Conservation (phyloP, 2,113 vertebrate species). For the Alligator sinensis region DNA sequence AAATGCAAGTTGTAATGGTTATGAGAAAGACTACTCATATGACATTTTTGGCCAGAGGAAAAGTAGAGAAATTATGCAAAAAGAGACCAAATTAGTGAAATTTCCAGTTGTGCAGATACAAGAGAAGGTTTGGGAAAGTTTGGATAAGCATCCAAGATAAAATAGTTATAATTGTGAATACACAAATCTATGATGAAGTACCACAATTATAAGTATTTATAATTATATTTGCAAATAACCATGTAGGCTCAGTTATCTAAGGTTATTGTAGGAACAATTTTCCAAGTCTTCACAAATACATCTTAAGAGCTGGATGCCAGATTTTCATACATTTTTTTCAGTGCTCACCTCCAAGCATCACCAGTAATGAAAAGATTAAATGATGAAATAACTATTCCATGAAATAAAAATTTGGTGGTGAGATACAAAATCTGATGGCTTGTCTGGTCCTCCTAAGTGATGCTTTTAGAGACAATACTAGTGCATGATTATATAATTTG, state of each 20-base stretch:
- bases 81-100: neutral
- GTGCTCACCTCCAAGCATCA: neutral
- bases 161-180: neutral
- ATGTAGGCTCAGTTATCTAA: neutral
- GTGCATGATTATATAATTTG: neutral
- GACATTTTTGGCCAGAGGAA: neutral
- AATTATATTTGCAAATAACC: neutral
- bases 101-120: slow-evolving; percentile 17
- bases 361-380: neutral
- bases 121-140: slow-evolving; percentile 4
- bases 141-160: neutral
- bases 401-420: too few relatives aligned
- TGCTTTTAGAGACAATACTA: slow-evolving; percentile 17
- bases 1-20: neutral
- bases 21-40: neutral
- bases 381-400: neutral
- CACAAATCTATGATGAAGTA: slow-evolving; percentile 17
- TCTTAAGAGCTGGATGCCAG: slow-evolving; percentile 10
- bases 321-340: slow-evolving; percentile 20
- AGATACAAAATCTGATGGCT: too few relatives aligned
- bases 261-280: neutral
- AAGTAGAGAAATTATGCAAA: neutral
- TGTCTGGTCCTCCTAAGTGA: slow-evolving; percentile 30
- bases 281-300: neutral
- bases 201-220: slow-evolving; percentile 7